A percentile compares a stretch with the other conserved stretches of the same genome.
These are phyloP conservation scores for Hirtodrosophila histrioides DNA, from an alignment of 2,888 invertebrate species.

Conservation along the genomic window DNA sequence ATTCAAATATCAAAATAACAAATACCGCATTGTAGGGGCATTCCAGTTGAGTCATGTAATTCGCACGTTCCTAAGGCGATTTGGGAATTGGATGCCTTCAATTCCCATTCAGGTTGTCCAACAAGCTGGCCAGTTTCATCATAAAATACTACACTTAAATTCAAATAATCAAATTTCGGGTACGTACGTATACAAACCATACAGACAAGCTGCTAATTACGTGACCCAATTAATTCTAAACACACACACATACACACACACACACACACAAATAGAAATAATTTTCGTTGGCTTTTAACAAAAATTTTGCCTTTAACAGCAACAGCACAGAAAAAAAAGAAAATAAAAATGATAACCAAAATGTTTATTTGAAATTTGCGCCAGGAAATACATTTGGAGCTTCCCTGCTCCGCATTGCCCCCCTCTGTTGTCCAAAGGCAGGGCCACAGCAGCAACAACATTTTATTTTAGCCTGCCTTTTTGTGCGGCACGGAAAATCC, in stretches of 20 bases:
- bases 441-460: constrained; percentile 40
- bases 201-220: constrained; percentile 65
- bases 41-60: constrained; percentile 34
- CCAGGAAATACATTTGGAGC: constrained; percentile 69
- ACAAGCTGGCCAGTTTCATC: constrained; percentile 17
- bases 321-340: constrained; percentile 5
- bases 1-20: neutral
- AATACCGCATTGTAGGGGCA: constrained; percentile 4
- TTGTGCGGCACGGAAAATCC: constrained; percentile 71
- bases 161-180: constrained; percentile 54
- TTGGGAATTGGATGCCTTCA: constrained; percentile 29
- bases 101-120: constrained; percentile 22
- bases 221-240: constrained; percentile 74
- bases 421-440: neutral
- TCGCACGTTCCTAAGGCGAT: constrained; percentile 28
- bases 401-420: neutral
- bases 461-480: constrained; percentile 64
- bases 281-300: constrained; percentile 51
- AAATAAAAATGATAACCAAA: constrained; percentile 54
- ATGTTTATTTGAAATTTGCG: constrained; percentile 73
- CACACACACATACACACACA: constrained; percentile 42
- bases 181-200: constrained; percentile 32
- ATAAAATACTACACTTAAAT: constrained; percentile 40
- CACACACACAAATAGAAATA: constrained; percentile 28
- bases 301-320: constrained; percentile 24